Percentiles rank a stretch among this genome's conserved stretches.
Evolutionary conservation across 1,140 invertebrate species (phyloP).

Genomic region (Sesamia nonagrioides): DNA sequence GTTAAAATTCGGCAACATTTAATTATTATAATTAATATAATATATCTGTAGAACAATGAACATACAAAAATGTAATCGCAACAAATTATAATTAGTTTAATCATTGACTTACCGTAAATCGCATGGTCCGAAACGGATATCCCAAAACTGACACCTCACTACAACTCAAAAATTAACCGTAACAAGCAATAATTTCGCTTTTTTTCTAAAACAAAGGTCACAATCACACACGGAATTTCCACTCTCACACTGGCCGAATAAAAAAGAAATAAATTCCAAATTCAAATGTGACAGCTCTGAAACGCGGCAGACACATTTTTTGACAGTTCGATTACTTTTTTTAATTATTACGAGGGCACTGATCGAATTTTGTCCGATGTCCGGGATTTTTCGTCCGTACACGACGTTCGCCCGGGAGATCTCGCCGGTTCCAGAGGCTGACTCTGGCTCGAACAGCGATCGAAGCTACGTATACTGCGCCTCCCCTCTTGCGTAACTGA

Average conservation of each 20-base stretch:
- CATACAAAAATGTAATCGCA: neutral
- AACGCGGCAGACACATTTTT: conserved; percentile 61
- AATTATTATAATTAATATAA: neutral
- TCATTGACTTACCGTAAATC: conserved; percentile 29
- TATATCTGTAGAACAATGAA: neutral
- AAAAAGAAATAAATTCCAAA: conserved; percentile 60
- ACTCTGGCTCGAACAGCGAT: conserved; percentile 65
- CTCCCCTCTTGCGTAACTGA: conserved; percentile 84
- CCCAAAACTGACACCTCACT: conserved; percentile 28
- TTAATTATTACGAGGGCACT: conserved; percentile 46
- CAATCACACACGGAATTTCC: conserved; percentile 50
- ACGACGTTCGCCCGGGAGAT: conserved; percentile 69
- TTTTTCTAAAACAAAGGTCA: conserved; percentile 54
- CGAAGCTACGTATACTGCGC: conserved; percentile 76
- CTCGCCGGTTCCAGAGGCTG: conserved; percentile 75
- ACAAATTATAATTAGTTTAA: neutral
- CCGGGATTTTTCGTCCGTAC: conserved; percentile 52
- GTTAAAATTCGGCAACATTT: neutral
- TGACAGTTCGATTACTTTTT: conserved; percentile 57
- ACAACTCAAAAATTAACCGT: conserved; percentile 19
- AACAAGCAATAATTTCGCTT: conserved; percentile 26
- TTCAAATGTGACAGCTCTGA: conserved; percentile 62
- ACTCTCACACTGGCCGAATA: conserved; percentile 59
- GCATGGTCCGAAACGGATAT: conserved; percentile 32
- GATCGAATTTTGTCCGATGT: conserved; percentile 53